Percentiles rank a stretch among this genome's conserved stretches.
These are phyloP conservation scores for Lutjanus argentimaculatus DNA, from an alignment of 2,797 vertebrate species.

Conservation along the genomic window DNA sequence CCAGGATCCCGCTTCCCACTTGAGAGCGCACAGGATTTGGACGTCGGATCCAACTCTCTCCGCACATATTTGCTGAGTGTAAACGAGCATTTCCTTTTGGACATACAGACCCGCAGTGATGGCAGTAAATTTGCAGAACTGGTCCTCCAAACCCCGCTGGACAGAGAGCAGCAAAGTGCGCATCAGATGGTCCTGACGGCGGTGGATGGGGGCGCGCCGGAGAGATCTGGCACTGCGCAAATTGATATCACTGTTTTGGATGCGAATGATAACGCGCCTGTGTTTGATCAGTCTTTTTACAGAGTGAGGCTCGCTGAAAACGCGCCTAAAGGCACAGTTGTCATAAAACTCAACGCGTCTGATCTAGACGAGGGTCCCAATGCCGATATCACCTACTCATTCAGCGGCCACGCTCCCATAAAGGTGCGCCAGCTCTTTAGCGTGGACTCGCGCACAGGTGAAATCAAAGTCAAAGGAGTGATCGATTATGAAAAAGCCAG, in stretches of 20 bases:
- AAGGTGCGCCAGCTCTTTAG: constrained; percentile 90
- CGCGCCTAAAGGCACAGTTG: constrained; percentile 87
- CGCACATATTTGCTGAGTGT: constrained; percentile 91
- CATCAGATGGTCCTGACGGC: constrained; percentile 92
- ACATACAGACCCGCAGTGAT: constrained; percentile 91
- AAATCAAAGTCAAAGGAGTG: constrained; percentile 90
- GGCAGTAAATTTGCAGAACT: constrained; percentile 93
- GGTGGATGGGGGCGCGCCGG: constrained; percentile 91
- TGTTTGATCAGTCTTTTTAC: constrained; percentile 91
- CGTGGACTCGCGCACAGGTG: constrained; percentile 89
- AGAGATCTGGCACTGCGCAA: constrained; percentile 89
- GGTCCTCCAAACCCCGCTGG: constrained; percentile 89
- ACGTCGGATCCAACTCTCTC: constrained; percentile 90
- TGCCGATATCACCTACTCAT: constrained; percentile 91
- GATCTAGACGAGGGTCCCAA: constrained; percentile 93
- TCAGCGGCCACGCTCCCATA: constrained; percentile 90
- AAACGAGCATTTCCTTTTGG: constrained; percentile 91
- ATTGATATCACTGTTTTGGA: constrained; percentile 91
- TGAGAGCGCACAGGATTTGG: constrained; percentile 93
- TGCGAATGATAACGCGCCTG: constrained; percentile 92
- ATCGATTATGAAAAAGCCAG: constrained; percentile 92
- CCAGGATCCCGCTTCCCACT: constrained; percentile 91
- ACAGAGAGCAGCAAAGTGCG: constrained; percentile 89
- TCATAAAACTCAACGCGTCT: constrained; percentile 91
- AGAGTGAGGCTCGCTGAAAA: constrained; percentile 90